A percentile compares a stretch with the other conserved stretches of the same genome.
phyloP scores from a whole-genome alignment of 2,113 vertebrate species.

The Poeciliopsis turrubarensis region DNA sequence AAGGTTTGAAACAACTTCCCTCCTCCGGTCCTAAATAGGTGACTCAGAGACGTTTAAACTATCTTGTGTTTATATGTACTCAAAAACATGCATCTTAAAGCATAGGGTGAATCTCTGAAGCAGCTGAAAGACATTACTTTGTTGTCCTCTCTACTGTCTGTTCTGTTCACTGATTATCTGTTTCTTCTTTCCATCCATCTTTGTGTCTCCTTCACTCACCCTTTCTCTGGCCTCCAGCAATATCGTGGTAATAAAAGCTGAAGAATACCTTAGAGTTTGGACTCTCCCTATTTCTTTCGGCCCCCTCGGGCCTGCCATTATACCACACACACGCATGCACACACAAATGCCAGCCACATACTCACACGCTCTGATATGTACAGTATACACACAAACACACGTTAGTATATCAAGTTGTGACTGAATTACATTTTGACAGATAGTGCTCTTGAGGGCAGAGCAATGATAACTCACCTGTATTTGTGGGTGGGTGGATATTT shows the following conservation, averaged over 20 bases:
- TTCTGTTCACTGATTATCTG: slow-evolving; percentile 56
- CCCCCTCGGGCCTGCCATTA: slow-evolving; percentile 73
- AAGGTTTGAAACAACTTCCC: background rate
- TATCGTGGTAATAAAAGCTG: slow-evolving; percentile 74
- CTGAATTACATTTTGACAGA: slow-evolving; percentile 78
- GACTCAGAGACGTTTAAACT: background rate
- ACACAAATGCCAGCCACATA: slow-evolving; percentile 10
- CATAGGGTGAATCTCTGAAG: slow-evolving; percentile 33
- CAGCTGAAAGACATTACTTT: slow-evolving; percentile 45
- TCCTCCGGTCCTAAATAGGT: slow-evolving; percentile 2
- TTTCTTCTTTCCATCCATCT: slow-evolving; percentile 47
- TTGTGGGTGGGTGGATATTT: slow-evolving; percentile 27
- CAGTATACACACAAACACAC: slow-evolving; percentile 49
- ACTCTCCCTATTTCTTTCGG: slow-evolving; percentile 69
- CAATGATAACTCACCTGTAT: slow-evolving; percentile 73
- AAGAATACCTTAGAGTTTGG: slow-evolving; percentile 74
- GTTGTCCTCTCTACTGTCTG: slow-evolving; percentile 31
- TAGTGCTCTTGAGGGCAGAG: slow-evolving; percentile 77
- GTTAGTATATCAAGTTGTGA: slow-evolving; percentile 73
- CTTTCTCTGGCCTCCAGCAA: slow-evolving; percentile 53
- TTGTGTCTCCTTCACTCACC: slow-evolving; percentile 21
- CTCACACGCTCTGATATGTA: slow-evolving; percentile 26
- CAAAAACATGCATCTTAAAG: background rate
- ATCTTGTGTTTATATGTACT: background rate
- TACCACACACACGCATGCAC: slow-evolving; percentile 41